phyloP scores from a whole-genome alignment of 2,888 invertebrate genomes.

The Elmis aenea region DNA sequence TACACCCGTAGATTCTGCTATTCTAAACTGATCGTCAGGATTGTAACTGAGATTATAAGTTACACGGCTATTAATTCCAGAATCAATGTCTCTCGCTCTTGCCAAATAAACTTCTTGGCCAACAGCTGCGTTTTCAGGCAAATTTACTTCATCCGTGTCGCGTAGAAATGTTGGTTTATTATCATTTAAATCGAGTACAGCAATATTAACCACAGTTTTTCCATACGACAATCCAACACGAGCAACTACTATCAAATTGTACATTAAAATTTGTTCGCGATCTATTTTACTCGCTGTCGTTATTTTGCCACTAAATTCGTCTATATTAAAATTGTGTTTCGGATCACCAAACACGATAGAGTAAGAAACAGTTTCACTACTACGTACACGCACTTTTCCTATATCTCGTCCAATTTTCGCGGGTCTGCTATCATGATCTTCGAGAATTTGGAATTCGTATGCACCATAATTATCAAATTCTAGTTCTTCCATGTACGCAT shows the following conservation, averaged over 20 bases:
- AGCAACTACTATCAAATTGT: constrained; percentile 76
- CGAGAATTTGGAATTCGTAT: constrained; percentile 77
- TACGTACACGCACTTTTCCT: constrained; percentile 65
- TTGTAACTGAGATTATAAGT: constrained; percentile 77
- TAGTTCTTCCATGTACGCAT: constrained; percentile 64
- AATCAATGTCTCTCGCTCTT: constrained; percentile 80
- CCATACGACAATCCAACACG: constrained; percentile 71
- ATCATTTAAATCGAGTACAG: constrained; percentile 84
- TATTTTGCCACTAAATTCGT: constrained; percentile 73
- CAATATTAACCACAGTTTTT: constrained; percentile 73
- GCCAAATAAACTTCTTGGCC: constrained; percentile 90
- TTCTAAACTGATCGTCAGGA: constrained; percentile 74
- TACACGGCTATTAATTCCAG: constrained; percentile 82
- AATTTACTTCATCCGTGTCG: constrained; percentile 71
- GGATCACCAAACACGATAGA: constrained; percentile 78
- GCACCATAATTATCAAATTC: constrained; percentile 72
- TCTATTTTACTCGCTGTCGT: constrained; percentile 75
- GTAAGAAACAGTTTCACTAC: constrained; percentile 55
- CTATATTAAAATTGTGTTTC: constrained; percentile 71
- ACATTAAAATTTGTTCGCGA: constrained; percentile 72
- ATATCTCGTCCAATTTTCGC: constrained; percentile 65
- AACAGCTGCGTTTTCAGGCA: constrained; percentile 87
- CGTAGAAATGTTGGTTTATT: constrained; percentile 80
- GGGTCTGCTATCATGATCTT: constrained; percentile 66
- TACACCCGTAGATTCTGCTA: constrained; percentile 82